phyloP scores from a whole-genome alignment of 2,797 vertebrate genomes.

The Odontamblyopus rebecca region DNA sequence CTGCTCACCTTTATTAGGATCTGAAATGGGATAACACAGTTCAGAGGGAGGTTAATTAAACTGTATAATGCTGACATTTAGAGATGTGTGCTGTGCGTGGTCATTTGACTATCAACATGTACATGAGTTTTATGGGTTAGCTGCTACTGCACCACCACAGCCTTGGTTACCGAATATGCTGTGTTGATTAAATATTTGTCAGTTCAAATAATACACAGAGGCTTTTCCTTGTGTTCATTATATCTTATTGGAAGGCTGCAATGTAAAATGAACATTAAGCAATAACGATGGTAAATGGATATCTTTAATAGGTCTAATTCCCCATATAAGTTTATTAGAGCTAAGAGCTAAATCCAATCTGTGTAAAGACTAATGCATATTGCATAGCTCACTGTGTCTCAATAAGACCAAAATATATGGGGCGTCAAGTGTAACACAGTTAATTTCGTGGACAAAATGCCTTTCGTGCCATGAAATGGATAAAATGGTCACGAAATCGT shows the following conservation, averaged over 20 bases:
- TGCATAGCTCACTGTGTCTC: too few relatives aligned
- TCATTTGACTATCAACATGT: conserved; percentile 17
- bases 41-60: conserved; percentile 68
- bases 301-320: too few relatives aligned
- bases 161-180: not conserved
- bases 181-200: not conserved
- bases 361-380: too few relatives aligned
- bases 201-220: not conserved
- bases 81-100: conserved; percentile 38
- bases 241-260: not conserved
- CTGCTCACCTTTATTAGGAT: conserved; percentile 36
- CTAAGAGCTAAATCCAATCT: too few relatives aligned
- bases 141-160: not conserved
- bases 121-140: conserved; percentile 3
- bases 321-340: too few relatives aligned
- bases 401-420: too few relatives aligned
- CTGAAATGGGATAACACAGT: conserved; percentile 23
- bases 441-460: too few relatives aligned
- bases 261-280: not conserved
- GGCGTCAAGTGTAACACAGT: too few relatives aligned
- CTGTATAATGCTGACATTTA: conserved; percentile 60
- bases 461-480: too few relatives aligned
- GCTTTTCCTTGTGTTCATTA: not conserved
- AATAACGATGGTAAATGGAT: not conserved
- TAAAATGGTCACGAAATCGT: too few relatives aligned